Conservation (phyloP, 2,888 invertebrate genomes). For the Ectropis crepuscularia region DNA sequence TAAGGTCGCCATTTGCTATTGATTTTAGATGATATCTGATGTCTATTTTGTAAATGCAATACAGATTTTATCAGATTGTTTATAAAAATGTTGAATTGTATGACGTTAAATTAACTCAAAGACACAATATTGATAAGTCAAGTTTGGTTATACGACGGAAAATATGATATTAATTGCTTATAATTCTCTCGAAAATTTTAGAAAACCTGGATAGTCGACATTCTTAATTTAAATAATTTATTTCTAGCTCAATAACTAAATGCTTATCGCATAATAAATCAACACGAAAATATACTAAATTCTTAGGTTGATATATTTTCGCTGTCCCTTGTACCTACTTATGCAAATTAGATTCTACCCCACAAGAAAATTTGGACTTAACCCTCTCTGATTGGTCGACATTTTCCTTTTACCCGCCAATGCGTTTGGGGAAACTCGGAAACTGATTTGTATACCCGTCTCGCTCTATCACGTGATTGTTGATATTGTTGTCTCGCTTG, state of each 20-base stretch:
- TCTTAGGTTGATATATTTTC: conserved; percentile 15
- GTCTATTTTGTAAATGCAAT: no score
- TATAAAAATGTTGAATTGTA: no score
- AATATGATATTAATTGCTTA: no score
- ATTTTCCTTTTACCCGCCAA: conserved; percentile 56
- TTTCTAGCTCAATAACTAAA: conserved; percentile 5
- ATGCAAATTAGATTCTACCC: conserved; percentile 45
- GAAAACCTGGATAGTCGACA: neutral
- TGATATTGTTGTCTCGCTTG: conserved; percentile 58
- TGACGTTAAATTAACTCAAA: no score
- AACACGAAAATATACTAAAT: conserved; percentile 16
- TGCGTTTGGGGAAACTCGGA: conserved; percentile 66
- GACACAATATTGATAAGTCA: no score
- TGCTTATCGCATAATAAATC: conserved; percentile 26
- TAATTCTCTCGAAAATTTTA: neutral
- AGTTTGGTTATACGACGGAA: no score
- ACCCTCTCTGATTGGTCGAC: conserved; percentile 59
- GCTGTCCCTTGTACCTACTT: conserved; percentile 24
- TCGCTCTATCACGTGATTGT: conserved; percentile 49
- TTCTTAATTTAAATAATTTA: conserved; percentile 8
- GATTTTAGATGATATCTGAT: no score
- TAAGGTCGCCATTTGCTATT: no score
- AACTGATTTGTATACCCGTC: conserved; percentile 63
- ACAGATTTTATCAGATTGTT: no score
- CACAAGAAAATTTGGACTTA: conserved; percentile 42